Evolutionary conservation across 2,113 vertebrate genomes (phyloP).

Genomic region (Rhipidura dahli): DNA sequence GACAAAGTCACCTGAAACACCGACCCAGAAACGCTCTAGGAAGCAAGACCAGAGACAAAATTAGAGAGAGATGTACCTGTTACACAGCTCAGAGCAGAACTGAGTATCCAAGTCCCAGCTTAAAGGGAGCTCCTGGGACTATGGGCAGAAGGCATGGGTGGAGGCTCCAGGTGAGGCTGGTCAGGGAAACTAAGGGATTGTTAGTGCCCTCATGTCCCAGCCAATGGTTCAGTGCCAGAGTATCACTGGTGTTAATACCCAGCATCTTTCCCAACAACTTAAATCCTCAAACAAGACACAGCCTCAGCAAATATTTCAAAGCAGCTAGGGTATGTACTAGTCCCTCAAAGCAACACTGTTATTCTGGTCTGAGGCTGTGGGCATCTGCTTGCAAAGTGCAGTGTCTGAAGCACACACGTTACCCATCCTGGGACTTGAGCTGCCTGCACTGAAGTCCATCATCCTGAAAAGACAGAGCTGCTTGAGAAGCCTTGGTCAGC

Average conservation of each 20-base stretch:
- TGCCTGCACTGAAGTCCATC: not conserved
- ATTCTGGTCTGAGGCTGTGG: not conserved
- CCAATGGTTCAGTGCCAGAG: not conserved
- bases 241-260: not conserved
- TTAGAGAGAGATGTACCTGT: accelerated
- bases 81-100: not conserved
- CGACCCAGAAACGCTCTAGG: not conserved
- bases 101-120: accelerated
- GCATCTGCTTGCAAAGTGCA: not conserved
- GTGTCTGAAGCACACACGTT: not conserved
- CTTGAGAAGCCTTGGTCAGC: not conserved
- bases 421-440: not conserved
- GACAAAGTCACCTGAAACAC: not conserved
- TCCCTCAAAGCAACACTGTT: not conserved
- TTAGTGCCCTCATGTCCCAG: not conserved
- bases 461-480: not conserved
- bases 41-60: not conserved
- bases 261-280: not conserved
- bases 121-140: not conserved
- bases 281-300: not conserved
- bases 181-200: not conserved
- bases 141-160: not conserved
- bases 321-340: not conserved
- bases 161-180: not conserved
- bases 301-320: not conserved